These are phyloP conservation scores for Parnassius glacialis DNA, from an alignment of 2,888 invertebrate species.

Conservation along the genomic window DNA sequence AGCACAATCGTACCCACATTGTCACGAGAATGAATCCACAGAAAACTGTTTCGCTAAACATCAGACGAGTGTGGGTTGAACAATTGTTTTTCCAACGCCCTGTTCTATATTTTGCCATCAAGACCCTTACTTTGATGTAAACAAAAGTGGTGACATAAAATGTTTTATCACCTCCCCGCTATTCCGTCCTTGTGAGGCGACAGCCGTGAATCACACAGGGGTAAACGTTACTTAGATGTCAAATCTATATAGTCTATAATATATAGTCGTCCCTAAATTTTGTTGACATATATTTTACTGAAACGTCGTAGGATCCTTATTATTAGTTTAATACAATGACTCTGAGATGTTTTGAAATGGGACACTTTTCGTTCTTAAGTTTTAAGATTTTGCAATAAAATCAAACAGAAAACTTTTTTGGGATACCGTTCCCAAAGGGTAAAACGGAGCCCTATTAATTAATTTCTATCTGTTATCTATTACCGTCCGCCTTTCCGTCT, in stretches of 20 bases:
- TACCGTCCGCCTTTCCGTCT: too few species aligned
- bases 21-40: constrained; percentile 20
- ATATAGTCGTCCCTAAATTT: constrained; percentile 7
- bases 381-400: too few species aligned
- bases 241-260: too few species aligned
- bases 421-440: too few species aligned
- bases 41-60: constrained; percentile 48
- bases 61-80: constrained; percentile 35
- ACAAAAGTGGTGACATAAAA: constrained; percentile 68
- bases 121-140: constrained; percentile 58
- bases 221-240: constrained; percentile 7
- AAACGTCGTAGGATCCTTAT: too few species aligned
- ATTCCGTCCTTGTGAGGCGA: constrained; percentile 40
- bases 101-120: constrained; percentile 48
- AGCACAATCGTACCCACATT: constrained; percentile 14
- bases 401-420: too few species aligned
- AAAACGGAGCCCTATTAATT: too few species aligned
- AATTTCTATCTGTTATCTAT: too few species aligned
- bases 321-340: too few species aligned
- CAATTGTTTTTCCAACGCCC: constrained; percentile 44
- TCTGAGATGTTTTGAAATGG: too few species aligned
- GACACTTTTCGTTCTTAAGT: too few species aligned
- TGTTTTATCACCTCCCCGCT: constrained; percentile 60
- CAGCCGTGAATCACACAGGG: constrained; percentile 24
- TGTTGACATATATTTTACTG: not conserved